Conservation (phyloP, 2,888 invertebrate species). For the Spicauda simplicius region DNA sequence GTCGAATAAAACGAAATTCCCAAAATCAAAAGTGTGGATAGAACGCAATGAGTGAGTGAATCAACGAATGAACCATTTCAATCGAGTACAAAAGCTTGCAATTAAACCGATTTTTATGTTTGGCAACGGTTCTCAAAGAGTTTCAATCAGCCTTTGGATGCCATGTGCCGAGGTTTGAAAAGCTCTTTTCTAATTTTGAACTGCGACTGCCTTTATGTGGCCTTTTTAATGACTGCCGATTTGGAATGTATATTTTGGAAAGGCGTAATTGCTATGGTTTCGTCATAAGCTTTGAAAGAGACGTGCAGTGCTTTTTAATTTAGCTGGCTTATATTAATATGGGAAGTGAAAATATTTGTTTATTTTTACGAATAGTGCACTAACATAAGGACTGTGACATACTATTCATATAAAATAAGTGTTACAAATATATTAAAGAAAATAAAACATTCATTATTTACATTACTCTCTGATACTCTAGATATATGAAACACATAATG, state of each 20-base stretch:
- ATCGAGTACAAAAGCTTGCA: constrained; percentile 20
- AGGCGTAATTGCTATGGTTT: constrained; percentile 43
- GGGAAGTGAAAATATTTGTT: too few species aligned
- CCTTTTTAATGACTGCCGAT: not conserved
- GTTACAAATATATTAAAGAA: too few species aligned
- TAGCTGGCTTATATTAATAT: not conserved
- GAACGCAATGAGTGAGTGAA: constrained; percentile 7
- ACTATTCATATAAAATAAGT: too few species aligned
- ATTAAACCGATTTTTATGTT: constrained; percentile 30
- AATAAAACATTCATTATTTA: too few species aligned
- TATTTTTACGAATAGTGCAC: too few species aligned
- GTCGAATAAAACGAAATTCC: not conserved
- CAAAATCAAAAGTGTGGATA: not conserved
- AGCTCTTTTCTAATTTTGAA: constrained; percentile 17
- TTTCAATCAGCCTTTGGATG: constrained; percentile 22
- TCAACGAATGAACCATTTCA: constrained; percentile 14
- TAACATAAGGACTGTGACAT: too few species aligned
- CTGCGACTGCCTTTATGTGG: not conserved
- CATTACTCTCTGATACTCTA: too few species aligned
- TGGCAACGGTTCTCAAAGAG: constrained; percentile 26
- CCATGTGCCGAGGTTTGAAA: not conserved
- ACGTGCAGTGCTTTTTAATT: not conserved
- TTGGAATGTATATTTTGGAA: constrained; percentile 2
- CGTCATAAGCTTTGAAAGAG: not conserved
- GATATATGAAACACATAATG: too few species aligned